These are phyloP conservation scores for Phyllotis vaccarum DNA, from an alignment of 2,797 vertebrate genomes.

Conservation along the genomic window DNA sequence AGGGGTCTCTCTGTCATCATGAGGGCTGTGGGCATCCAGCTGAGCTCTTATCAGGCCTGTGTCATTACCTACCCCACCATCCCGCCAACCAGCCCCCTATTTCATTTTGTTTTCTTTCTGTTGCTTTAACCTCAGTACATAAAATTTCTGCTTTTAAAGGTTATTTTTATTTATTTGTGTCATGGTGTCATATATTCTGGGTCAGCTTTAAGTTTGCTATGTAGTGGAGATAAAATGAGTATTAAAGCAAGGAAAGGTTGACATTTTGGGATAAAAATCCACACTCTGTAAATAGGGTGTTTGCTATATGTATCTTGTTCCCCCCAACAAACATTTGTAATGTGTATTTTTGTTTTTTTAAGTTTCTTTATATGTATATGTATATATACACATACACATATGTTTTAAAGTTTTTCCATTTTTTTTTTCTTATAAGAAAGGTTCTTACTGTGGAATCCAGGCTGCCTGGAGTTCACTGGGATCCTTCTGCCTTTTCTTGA, in stretches of 20 bases:
- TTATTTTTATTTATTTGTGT: constrained; percentile 14
- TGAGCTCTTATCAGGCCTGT: background rate
- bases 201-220: background rate
- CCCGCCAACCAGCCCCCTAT: background rate
- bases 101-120: background rate
- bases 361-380: background rate
- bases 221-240: background rate
- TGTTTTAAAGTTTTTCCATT: background rate
- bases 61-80: background rate
- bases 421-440: background rate
- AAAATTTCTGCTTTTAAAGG: background rate
- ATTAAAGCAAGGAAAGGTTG: background rate
- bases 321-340: background rate
- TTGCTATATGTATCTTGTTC: background rate
- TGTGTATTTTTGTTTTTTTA: background rate
- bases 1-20: background rate
- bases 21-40: no score
- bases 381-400: background rate
- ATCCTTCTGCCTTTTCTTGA: background rate
- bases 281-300: background rate
- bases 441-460: background rate
- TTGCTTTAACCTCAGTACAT: background rate
- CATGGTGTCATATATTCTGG: background rate
- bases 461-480: background rate
- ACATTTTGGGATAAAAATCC: background rate